phyloP scores from a whole-genome alignment of 30 jellyfish, hydroid and myxozoan species.

The Hydractinia symbiolongicarpus region DNA sequence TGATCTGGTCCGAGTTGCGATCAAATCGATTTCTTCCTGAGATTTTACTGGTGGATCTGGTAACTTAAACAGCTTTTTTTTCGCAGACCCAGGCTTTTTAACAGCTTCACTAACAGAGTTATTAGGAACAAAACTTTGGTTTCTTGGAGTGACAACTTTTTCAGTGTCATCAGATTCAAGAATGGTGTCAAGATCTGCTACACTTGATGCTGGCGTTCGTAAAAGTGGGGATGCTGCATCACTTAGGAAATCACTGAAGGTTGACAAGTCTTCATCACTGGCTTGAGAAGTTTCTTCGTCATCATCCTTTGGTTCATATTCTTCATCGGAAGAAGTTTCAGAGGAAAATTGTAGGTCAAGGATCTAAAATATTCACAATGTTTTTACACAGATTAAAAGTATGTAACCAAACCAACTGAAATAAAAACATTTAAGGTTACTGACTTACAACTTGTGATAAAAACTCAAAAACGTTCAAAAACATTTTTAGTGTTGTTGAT shows the following conservation, averaged over 20 bases:
- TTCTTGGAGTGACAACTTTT: background rate
- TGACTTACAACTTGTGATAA: background rate
- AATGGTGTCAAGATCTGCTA: background rate
- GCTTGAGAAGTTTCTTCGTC: slow-evolving; percentile 31
- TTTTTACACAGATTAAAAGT: background rate
- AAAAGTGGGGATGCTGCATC: background rate
- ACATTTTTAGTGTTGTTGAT: too few relatives aligned
- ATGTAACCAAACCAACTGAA: background rate
- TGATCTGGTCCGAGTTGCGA: slow-evolving; percentile 82
- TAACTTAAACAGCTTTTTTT: background rate
- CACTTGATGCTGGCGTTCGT: background rate
- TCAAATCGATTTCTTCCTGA: slow-evolving; percentile 30
- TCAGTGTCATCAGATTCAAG: background rate
- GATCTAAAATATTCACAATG: slow-evolving; percentile 36
- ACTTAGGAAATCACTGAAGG: slow-evolving; percentile 9
- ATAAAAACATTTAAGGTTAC: background rate
- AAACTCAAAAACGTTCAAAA: background rate
- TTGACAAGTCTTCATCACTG: slow-evolving; percentile 31
- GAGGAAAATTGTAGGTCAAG: slow-evolving; percentile 38
- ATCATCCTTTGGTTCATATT: slow-evolving; percentile 70
- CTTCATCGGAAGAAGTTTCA: slow-evolving; percentile 77
- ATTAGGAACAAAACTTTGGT: background rate
- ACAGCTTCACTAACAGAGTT: background rate
- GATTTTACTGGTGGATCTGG: background rate
- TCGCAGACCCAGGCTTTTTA: background rate